phyloP scores from a whole-genome alignment of 2,797 vertebrate genomes.

The Artibeus lituratus region DNA sequence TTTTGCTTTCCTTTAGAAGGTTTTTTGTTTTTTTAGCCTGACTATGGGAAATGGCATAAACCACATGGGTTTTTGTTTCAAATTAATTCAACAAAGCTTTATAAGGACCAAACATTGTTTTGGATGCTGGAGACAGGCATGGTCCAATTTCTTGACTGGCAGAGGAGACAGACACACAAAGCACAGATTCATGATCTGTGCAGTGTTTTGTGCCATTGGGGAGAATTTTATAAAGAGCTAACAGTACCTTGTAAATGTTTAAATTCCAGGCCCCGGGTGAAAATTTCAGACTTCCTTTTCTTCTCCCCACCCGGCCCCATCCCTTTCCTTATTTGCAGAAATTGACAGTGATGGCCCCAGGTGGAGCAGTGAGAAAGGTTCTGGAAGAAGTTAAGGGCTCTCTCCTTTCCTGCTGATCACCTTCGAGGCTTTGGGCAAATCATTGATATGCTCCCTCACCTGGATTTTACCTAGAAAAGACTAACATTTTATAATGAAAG shows the following conservation, averaged over 20 bases:
- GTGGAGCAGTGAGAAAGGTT: not conserved
- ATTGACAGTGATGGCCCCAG: accelerated
- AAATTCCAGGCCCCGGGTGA: not conserved
- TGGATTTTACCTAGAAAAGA: not conserved
- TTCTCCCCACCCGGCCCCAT: accelerated
- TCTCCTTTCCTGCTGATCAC: too few species aligned
- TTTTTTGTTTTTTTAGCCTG: not conserved
- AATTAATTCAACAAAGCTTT: too few species aligned
- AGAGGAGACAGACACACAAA: too few species aligned
- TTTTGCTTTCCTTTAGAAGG: not conserved
- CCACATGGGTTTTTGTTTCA: not conserved
- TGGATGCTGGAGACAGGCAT: not conserved
- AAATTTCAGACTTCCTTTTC: not conserved
- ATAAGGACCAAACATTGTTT: not conserved
- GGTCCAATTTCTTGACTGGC: not conserved
- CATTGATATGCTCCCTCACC: not conserved
- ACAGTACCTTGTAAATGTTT: too few species aligned
- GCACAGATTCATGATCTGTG: accelerated
- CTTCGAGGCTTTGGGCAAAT: not conserved
- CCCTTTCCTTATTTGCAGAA: not conserved
- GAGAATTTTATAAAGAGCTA: not conserved
- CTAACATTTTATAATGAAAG: not conserved
- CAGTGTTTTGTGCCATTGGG: not conserved
- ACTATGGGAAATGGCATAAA: not conserved
- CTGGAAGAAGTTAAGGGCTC: not conserved